These are phyloP conservation scores for Bos javanicus DNA, from an alignment of 2,113 vertebrate genomes.

Conservation along the genomic window DNA sequence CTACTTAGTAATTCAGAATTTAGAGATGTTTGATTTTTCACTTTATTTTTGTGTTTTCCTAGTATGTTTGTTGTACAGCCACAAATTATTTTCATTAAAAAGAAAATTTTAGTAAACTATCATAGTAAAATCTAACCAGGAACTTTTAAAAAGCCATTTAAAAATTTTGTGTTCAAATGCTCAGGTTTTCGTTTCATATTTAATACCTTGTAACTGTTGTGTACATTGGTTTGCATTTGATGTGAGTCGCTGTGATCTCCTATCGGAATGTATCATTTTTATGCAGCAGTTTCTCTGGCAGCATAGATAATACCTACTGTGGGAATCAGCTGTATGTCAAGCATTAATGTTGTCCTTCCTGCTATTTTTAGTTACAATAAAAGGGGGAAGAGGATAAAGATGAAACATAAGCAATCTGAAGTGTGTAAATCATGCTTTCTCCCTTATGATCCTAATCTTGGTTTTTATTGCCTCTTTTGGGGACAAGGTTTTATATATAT, in stretches of 20 bases:
- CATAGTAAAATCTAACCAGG: neutral
- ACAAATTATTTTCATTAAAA: neutral
- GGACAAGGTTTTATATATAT: neutral
- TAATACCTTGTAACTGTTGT: neutral
- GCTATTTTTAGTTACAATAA: neutral
- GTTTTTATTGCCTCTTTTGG: neutral
- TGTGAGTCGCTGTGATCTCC: neutral
- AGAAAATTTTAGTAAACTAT: neutral
- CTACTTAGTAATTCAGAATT: neutral
- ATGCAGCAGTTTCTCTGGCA: neutral
- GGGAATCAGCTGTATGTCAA: neutral
- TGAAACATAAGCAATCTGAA: neutral
- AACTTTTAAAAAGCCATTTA: neutral
- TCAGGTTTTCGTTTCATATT: neutral
- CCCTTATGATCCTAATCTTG: neutral
- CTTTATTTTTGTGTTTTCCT: neutral
- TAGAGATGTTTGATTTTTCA: neutral
- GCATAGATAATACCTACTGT: neutral
- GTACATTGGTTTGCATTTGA: neutral
- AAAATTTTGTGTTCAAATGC: neutral
- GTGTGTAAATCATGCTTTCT: neutral
- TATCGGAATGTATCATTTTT: neutral
- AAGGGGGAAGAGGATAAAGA: neutral
- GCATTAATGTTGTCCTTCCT: neutral
- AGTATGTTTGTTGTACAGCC: neutral